Percentiles rank a stretch among this genome's conserved stretches.
These are phyloP conservation scores for Pseudomyrmex dendroicus DNA, from an alignment of 1,140 invertebrate genomes.

Conservation along the genomic window DNA sequence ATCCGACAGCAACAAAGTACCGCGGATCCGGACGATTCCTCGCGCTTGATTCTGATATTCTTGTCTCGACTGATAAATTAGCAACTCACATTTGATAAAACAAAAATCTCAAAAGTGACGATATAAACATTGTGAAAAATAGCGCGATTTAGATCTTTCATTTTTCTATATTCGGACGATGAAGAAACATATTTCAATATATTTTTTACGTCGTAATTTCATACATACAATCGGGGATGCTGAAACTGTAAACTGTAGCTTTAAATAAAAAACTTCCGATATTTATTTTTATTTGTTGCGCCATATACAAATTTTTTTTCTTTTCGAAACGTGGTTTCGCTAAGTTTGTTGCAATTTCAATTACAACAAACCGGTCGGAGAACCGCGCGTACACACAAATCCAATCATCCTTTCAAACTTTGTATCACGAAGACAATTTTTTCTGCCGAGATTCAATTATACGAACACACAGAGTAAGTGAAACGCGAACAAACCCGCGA, in stretches of 20 bases:
- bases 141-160: no score
- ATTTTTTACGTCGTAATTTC: no score
- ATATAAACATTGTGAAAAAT: background rate
- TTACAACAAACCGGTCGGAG: background rate
- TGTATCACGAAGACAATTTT: slow-evolving; percentile 10
- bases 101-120: background rate
- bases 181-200: no score
- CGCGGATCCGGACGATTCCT: slow-evolving; percentile 19
- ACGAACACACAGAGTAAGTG: background rate
- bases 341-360: background rate
- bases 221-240: no score
- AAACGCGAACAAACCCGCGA: slow-evolving; percentile 6
- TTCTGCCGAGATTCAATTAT: slow-evolving; percentile 16
- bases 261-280: no score
- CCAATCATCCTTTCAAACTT: slow-evolving; percentile 10
- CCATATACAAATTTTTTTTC: background rate
- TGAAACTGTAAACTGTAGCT: no score
- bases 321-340: background rate
- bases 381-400: background rate
- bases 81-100: background rate
- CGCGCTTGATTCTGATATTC: slow-evolving; percentile 25
- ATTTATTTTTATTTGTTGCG: no score
- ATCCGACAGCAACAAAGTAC: slow-evolving; percentile 38
- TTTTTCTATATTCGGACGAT: no score
- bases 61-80: slow-evolving; percentile 16